phyloP scores from a whole-genome alignment of 2,113 vertebrate genomes.

The Lagopus muta region DNA sequence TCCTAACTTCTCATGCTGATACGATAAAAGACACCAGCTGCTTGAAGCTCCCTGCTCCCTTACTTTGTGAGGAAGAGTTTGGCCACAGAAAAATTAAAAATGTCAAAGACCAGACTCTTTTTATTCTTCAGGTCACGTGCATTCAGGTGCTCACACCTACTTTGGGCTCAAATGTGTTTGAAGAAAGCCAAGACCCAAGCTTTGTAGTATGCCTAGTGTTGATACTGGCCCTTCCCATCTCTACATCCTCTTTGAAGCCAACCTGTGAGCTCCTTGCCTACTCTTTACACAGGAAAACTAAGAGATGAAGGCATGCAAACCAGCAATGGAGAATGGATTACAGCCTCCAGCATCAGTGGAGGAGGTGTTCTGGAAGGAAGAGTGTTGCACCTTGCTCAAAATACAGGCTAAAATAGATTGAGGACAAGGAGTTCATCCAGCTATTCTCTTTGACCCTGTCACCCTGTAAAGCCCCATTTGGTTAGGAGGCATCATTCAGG shows the following conservation, averaged over 20 bases:
- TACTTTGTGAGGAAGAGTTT: not conserved
- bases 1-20: not conserved
- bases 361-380: not conserved
- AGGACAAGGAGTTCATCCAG: not conserved
- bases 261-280: not conserved
- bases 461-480: not conserved
- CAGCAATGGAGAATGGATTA: accelerated
- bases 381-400: not conserved
- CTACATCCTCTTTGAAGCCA: not conserved
- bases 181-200: not conserved
- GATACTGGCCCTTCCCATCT: not conserved
- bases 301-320: not conserved
- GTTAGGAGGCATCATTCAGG: not conserved
- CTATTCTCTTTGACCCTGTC: not conserved
- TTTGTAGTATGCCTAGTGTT: not conserved
- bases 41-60: not conserved
- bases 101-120: not conserved
- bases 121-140: not conserved
- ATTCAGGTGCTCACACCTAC: not conserved
- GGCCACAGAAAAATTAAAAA: not conserved
- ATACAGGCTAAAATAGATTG: not conserved
- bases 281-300: not conserved
- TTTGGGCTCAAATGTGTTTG: not conserved
- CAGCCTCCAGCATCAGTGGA: not conserved
- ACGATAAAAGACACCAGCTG: not conserved